Percentiles rank a stretch among this genome's conserved stretches.
phyloP scores from a whole-genome alignment of 2,888 invertebrate species.

The Spodoptera picta region DNA sequence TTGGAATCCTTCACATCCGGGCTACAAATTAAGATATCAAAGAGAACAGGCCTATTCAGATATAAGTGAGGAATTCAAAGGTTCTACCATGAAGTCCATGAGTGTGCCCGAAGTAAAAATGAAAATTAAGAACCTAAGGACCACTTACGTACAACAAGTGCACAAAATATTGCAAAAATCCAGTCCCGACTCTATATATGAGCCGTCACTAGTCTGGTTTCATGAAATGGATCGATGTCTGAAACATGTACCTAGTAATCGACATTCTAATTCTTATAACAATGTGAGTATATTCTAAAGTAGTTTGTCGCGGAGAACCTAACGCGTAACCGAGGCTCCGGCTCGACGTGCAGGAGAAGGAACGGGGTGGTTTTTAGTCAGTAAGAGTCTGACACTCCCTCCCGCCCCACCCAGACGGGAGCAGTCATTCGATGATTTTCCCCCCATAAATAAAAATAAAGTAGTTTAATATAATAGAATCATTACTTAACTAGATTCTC shows the following conservation, averaged over 20 bases:
- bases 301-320: no score
- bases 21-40: constrained; percentile 77
- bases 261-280: constrained; percentile 60
- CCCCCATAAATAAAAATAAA: no score
- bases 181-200: constrained; percentile 74
- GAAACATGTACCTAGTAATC: constrained; percentile 73
- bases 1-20: constrained; percentile 81
- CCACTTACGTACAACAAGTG: constrained; percentile 84
- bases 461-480: no score
- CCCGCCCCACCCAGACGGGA: no score
- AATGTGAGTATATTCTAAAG: constrained; percentile 43
- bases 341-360: no score
- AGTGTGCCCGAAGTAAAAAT: constrained; percentile 79
- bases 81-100: constrained; percentile 69
- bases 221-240: constrained; percentile 81
- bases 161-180: constrained; percentile 82
- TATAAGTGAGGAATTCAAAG: constrained; percentile 73
- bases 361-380: no score
- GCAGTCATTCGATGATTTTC: no score
- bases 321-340: no score
- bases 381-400: no score
- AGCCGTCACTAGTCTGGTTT: constrained; percentile 81
- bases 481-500: no score
- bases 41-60: constrained; percentile 76
- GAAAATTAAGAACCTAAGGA: constrained; percentile 84